A percentile compares a stretch with the other conserved stretches of the same genome.
These are phyloP conservation scores for Drosophila burlai DNA, from an alignment of 1,140 invertebrate genomes.

Conservation along the genomic window DNA sequence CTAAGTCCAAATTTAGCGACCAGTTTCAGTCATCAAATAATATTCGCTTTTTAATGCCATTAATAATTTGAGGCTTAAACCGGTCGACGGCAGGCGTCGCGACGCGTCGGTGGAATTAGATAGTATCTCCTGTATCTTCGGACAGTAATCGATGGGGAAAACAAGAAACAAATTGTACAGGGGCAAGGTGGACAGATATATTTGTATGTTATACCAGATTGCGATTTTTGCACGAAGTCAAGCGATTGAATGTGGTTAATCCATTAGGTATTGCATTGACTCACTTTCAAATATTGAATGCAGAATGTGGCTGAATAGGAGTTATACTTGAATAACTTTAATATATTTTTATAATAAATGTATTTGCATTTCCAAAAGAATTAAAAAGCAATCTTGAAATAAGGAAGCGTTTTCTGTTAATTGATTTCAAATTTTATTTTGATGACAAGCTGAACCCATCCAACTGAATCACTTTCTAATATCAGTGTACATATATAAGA, in stretches of 20 bases:
- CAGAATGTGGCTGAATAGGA: background rate
- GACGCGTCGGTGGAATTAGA: slow-evolving; percentile 34
- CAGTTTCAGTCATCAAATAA: slow-evolving; percentile 7
- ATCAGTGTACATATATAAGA: background rate
- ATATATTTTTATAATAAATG: background rate
- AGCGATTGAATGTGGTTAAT: slow-evolving; percentile 13
- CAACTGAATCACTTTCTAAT: slow-evolving; percentile 23
- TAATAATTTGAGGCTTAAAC: slow-evolving; percentile 40
- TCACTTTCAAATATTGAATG: slow-evolving; percentile 3
- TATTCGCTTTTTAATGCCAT: slow-evolving; percentile 30
- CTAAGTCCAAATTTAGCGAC: slow-evolving; percentile 10
- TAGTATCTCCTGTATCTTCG: slow-evolving; percentile 16
- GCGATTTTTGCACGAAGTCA: slow-evolving; percentile 15
- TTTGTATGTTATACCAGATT: slow-evolving; percentile 17
- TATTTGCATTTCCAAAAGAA: background rate
- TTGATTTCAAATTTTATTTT: slow-evolving; percentile 1
- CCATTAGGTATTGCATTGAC: slow-evolving; percentile 8
- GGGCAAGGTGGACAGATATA: slow-evolving; percentile 28
- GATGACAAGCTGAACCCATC: background rate
- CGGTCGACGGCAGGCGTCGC: slow-evolving; percentile 28
- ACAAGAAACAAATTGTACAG: slow-evolving; percentile 39
- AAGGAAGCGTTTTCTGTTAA: slow-evolving; percentile 1
- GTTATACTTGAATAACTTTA: background rate
- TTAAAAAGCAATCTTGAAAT: background rate
- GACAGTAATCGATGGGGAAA: slow-evolving; percentile 41